These are phyloP conservation scores for Charadrius vociferus DNA, from an alignment of 2,113 vertebrate genomes.

Conservation along the genomic window DNA sequence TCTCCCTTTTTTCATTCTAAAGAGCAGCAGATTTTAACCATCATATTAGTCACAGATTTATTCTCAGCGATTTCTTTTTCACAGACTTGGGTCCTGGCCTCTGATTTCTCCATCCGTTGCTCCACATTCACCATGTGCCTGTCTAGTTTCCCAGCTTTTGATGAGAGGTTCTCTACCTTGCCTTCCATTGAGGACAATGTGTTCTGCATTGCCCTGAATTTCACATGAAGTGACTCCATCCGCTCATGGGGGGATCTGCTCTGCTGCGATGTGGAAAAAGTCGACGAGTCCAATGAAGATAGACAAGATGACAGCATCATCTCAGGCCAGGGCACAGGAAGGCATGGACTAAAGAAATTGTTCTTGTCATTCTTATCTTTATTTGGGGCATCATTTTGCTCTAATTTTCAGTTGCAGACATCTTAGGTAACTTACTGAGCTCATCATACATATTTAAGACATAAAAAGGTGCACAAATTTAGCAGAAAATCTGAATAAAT, in stretches of 20 bases:
- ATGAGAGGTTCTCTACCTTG: conserved; percentile 81
- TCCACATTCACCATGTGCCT: conserved; percentile 82
- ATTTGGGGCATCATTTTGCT: conserved; percentile 62
- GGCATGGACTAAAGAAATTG: conserved; percentile 67
- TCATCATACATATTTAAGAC: conserved; percentile 32
- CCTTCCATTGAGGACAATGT: conserved; percentile 82
- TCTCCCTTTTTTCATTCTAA: conserved; percentile 75
- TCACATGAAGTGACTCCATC: conserved; percentile 79
- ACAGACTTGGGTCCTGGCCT: conserved; percentile 83
- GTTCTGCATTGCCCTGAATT: conserved; percentile 79
- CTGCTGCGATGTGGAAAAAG: conserved; percentile 76
- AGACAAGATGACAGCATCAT: conserved; percentile 68
- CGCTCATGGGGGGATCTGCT: conserved; percentile 78
- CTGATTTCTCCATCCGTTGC: conserved; percentile 82
- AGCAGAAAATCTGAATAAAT: conserved; percentile 20
- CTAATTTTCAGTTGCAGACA: conserved; percentile 56
- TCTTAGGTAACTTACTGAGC: conserved; percentile 56
- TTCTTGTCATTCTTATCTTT: conserved; percentile 68
- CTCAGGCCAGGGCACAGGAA: conserved; percentile 75
- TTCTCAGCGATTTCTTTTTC: conserved; percentile 85
- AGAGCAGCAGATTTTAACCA: conserved; percentile 74
- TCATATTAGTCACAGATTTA: conserved; percentile 79
- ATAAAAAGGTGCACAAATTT: neutral
- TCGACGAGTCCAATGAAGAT: conserved; percentile 75
- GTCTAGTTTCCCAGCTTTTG: conserved; percentile 83